Evolutionary conservation across 1,140 invertebrate species (phyloP), one percentile per base, ranked within the genome.

Genomic region (Lineus longissimus): DNA sequence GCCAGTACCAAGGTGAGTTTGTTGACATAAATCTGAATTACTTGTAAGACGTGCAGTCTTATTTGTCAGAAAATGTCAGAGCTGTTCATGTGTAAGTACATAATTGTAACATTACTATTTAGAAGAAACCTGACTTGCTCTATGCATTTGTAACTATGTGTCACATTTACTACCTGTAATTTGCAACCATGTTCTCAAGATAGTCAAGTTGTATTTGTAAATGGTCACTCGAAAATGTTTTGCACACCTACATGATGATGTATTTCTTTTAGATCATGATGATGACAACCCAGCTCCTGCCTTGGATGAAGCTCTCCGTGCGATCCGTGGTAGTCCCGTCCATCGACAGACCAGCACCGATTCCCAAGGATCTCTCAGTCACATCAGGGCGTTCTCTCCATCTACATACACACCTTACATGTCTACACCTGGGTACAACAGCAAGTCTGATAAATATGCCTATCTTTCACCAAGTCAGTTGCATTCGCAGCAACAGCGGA

Each of bases 241-340:
- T n/a, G n/a, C n/a, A n/a, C n/a, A n/a, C n/a, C n/a, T n/a, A n/a
- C n/a, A n/a, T n/a, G n/a, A n/a, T n/a, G n/a, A n/a, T n/a, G n/a
- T n/a, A n/a, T n/a, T n/a, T n/a, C 29, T 58, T 33, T 58, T 29
- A 27, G 56, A 36, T 58, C 19, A 17, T 58, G 1, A 17, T 13
- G 29, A 23, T 2, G 30, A 30, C 22, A 19, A 51, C n/a, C 45
- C 55, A 2, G 56, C 43, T 13, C 62, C 62, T 33, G 62, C 57
- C 55, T n/a, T 64, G 27, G 63, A 64, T 9, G 63, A 64, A 11
- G 63, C 63, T 7, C 58, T 64, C 2, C 17, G 30, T 15, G 63
- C 63, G 2, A 54, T 64, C 30, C 27, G 61, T 2, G 31, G 43
- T 36, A 31, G 29, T 41, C 23, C 51, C 45, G 19, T 64, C 59